Conservation (phyloP, 2,113 vertebrate genomes). For the Canis aureus region DNA sequence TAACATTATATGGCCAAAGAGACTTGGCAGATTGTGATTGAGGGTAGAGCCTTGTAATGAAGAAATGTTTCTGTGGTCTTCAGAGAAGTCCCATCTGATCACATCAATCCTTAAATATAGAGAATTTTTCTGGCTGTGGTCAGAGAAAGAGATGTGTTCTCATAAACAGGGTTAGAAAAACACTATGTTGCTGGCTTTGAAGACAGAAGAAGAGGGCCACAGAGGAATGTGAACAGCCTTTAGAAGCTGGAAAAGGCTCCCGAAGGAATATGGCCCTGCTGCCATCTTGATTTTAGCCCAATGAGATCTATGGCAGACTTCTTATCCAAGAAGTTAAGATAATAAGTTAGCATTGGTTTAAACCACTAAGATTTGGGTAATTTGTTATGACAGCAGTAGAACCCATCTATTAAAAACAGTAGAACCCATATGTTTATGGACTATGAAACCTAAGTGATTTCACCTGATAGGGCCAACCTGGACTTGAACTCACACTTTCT, state of each 20-base stretch:
- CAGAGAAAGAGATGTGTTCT: background rate
- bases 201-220: background rate
- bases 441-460: background rate
- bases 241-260: background rate
- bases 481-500: background rate
- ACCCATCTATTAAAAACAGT: background rate
- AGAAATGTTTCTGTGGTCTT: background rate
- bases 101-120: background rate
- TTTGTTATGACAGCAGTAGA: background rate
- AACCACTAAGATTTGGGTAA: background rate
- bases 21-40: background rate
- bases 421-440: background rate
- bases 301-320: background rate
- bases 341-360: background rate
- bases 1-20: background rate
- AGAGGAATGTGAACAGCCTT: background rate
- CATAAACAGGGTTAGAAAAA: background rate
- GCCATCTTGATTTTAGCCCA: background rate
- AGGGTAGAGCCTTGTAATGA: background rate
- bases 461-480: accelerated
- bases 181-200: background rate
- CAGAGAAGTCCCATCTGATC: background rate
- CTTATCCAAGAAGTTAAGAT: background rate
- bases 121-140: background rate
- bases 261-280: accelerated